phyloP scores from a whole-genome alignment of 2,113 vertebrate species.

The Barbus barbus region DNA sequence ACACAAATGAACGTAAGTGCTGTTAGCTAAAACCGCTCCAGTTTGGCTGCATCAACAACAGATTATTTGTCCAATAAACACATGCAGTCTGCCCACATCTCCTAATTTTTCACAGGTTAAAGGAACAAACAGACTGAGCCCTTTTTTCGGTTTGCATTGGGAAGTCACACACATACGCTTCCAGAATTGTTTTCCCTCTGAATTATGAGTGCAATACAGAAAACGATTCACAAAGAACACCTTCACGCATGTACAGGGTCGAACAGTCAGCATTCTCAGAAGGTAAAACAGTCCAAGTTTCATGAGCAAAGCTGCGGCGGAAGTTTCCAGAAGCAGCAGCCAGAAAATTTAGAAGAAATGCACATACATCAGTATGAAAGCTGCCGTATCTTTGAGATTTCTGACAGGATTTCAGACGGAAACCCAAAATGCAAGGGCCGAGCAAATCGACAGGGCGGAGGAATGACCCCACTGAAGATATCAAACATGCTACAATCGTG shows the following conservation, averaged over 20 bases:
- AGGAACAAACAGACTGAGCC: conserved; percentile 53
- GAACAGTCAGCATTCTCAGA: conserved; percentile 75
- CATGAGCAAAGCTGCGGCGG: conserved; percentile 53
- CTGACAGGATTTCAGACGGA: conserved; percentile 8
- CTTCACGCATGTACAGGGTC: conserved; percentile 45
- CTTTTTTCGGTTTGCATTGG: conserved; percentile 57
- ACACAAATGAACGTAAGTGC: conserved; percentile 18
- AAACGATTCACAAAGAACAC: conserved; percentile 41
- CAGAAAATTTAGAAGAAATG: conserved; percentile 63
- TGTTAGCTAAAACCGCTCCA: conserved; percentile 21
- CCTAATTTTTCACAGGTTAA: conserved; percentile 40
- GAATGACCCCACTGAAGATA: conserved; percentile 14
- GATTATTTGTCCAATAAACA: conserved; percentile 32
- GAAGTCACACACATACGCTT: conserved; percentile 51
- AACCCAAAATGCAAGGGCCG: conserved; percentile 34
- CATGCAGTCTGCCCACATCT: conserved; percentile 51
- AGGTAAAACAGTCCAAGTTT: conserved; percentile 71
- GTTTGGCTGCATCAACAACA: conserved; percentile 31
- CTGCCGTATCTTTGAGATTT: conserved; percentile 47
- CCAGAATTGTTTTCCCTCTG: conserved; percentile 43
- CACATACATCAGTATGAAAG: conserved; percentile 51
- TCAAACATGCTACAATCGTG: conserved; percentile 47
- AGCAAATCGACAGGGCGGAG: conserved; percentile 22
- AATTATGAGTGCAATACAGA: conserved; percentile 51
- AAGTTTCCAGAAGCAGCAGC: conserved; percentile 72